These are phyloP conservation scores for Sebastes ruberrimus DNA, from an alignment of 2,797 vertebrate species.

Conservation along the genomic window DNA sequence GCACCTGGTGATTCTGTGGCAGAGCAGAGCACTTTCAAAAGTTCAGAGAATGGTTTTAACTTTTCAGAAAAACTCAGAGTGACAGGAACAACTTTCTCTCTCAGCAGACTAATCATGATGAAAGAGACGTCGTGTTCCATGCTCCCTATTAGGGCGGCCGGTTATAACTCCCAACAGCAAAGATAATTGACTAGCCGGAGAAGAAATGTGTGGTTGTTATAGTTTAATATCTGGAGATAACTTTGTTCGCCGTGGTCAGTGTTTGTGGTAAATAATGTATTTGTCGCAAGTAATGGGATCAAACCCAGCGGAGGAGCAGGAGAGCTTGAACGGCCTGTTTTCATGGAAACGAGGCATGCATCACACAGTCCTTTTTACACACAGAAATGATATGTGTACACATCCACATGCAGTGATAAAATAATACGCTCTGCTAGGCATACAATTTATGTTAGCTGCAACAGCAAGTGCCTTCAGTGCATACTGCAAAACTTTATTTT, in stretches of 20 bases:
- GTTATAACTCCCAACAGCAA: background rate
- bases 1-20: slow-evolving; percentile 7
- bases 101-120: slow-evolving; percentile 7
- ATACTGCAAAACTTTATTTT: background rate
- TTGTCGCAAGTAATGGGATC: background rate
- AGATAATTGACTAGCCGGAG: background rate
- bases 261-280: background rate
- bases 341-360: background rate
- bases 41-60: slow-evolving; percentile 32
- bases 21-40: slow-evolving; percentile 27
- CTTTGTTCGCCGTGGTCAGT: background rate
- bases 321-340: background rate
- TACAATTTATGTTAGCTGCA: background rate
- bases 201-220: background rate
- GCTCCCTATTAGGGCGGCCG: background rate
- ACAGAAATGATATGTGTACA: background rate
- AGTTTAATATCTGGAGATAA: background rate
- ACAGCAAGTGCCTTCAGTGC: background rate
- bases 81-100: slow-evolving; percentile 3
- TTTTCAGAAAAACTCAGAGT: slow-evolving; percentile 29
- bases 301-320: background rate
- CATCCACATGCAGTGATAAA: background rate
- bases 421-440: background rate
- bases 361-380: background rate
- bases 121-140: background rate